Evolutionary conservation across 2,797 vertebrate species (phyloP), one percentile per base, ranked within the genome.

Genomic region (Gouania willdenowi): DNA sequence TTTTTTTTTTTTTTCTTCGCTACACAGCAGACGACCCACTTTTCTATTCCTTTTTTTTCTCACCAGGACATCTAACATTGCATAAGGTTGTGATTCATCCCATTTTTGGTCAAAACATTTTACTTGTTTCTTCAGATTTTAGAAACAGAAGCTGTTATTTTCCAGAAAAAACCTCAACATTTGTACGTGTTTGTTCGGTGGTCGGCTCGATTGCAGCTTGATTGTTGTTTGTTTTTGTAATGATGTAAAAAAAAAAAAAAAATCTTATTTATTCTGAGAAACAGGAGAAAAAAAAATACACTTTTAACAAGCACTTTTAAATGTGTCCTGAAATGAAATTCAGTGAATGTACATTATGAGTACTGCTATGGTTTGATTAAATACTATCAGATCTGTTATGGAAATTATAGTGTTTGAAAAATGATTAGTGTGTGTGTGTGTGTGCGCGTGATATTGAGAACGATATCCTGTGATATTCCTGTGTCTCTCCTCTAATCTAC

Each of bases 181-280:
- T 56, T 53, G 42, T 32, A 42, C 10, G 20, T n/a, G 23, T 42
- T 33, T 14, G 37, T 38, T 38, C 27, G 41, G 56, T 67, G 38
- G 57, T 50, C 49, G 66, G 72, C 76, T 80, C 57, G 57, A 75
- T 69, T 55, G 63, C 53, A 61, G 54, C 56, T 55, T 71, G 47
- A 65, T 29, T 75, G 70, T 75, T 53, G 53, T 74, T 52, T 55
- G 71, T 79, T 57, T 61, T 71, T 66, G 58, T 81, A 30, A 57
- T 76, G 72, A 78, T 68, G 70, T 80, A 56, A 47, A 50, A 77
- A 73, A 63, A 66, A 63, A 66, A 53, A 28, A 46, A 54, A 75
- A 70, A 43, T 58, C 57, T 81, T 82, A 86, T 87, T 87, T 87
- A 87, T 87, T 82, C 66, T n/a, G n/a, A n/a, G n/a, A n/a, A n/a